Base-by-base conservation (phyloP, 2,888 invertebrate genomes). In the Flexamia atlantica region DNA sequence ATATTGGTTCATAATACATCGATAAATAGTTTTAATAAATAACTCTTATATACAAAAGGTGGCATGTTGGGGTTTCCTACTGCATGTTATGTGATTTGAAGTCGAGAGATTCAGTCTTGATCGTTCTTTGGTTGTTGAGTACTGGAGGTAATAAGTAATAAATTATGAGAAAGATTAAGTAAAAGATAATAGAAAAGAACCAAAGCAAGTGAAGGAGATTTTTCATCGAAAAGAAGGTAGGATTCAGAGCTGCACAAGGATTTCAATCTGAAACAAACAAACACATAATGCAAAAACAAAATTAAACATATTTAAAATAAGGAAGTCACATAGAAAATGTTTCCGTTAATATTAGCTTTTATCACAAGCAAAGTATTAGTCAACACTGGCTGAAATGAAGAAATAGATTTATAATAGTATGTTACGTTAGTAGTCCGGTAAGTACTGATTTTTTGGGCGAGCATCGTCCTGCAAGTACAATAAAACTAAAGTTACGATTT, bases 21-120 rank as follows among this genome's bases (percentile, higher is more conserved):
- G 30, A 64, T 64, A 64, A 64, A 64, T 64, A 64, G 0, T 4
- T 28, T 64, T 28, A 28, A 64, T 64, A 64, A 64, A 64, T 64
- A 64, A 17, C 14, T 14, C 3, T 17, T 64, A 64, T 64, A 28
- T 14, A 64, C 28, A 64, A 64, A 14, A 28, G 17, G 5, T 17
- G 46, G 17, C 46, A 10, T 50, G 5, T 50, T 50, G 57, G 9
- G 20, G 57, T 4, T 23, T 30, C 30, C 20, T 28, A 64, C 30
- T 64, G 64, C 28, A 28, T 12, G 2, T 57, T 4, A 57, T 4
- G 4, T 64, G 64, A 17, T 28, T n/a, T 17, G 12, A 64, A 23
- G 5, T 64, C n/a, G 28, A 28, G 5, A 28, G 64, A 20, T 64
- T 64, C 64, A 64, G 64, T 64, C 64, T 64, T 64, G 64, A 28